These are phyloP conservation scores for Chaetodon auriga DNA, from an alignment of 2,113 vertebrate species.

Conservation along the genomic window DNA sequence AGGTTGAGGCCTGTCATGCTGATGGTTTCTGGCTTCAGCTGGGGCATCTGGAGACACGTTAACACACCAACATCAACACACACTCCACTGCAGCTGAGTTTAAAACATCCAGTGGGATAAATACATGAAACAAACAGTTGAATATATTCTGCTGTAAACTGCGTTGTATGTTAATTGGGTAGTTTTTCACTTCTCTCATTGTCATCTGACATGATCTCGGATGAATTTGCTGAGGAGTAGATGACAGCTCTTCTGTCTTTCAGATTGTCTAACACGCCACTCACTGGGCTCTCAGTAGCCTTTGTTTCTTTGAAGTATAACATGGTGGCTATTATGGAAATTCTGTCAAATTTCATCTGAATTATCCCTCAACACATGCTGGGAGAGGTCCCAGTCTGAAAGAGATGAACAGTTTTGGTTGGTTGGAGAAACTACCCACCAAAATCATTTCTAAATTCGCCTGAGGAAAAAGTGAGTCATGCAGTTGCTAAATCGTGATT, in stretches of 20 bases:
- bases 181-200: background rate
- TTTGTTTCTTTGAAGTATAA: background rate
- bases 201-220: background rate
- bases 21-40: slow-evolving; percentile 98
- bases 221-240: background rate
- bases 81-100: background rate
- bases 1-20: slow-evolving; percentile 99
- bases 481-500: background rate
- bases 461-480: background rate
- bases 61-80: slow-evolving; percentile 2
- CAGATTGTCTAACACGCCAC: background rate
- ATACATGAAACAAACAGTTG: background rate
- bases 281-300: background rate
- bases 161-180: background rate
- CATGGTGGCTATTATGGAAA: background rate
- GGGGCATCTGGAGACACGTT: slow-evolving; percentile 90
- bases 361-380: background rate
- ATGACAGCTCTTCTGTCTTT: background rate
- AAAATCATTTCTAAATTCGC: background rate
- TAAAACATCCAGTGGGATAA: background rate
- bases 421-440: background rate
- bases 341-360: background rate
- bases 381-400: background rate
- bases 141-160: background rate
- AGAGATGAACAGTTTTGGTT: background rate